Evolutionary conservation across 2,888 invertebrate species (phyloP), one percentile per base, ranked within the genome.

Genomic region (Amaurobius ferox): DNA sequence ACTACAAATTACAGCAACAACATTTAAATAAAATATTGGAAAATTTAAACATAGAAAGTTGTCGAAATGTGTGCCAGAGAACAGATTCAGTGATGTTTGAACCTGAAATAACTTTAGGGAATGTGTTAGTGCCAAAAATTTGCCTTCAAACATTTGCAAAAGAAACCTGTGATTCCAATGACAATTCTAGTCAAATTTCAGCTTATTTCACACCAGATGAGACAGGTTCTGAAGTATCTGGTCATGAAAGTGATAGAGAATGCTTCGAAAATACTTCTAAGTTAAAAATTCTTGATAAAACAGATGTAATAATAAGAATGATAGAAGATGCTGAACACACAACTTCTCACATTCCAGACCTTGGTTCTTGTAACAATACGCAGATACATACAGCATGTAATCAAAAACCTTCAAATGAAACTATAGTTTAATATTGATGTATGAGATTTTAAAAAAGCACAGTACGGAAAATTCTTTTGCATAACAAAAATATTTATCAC

Each of bases 1-100:
- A 97, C 11, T 98, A 97, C 93, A 98, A 98, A 92, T 96, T 97
- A 91, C 98, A 98, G 92, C 98, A 98, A 91, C 97, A 97, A 92
- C 96, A 97, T 13, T 92, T 98, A 73, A 96, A 97, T 92, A 98
- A 98, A 91, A 95, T 98, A 6, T 92, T 98, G 80, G 98, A 98
- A 91, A 97, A 97, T 91, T 93, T 98, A 90, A 96, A 95, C 90
- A 95, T 98, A 91, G 98, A 98, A 91, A 97, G 97, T 92, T 98
- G 98, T 91, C 95, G 97, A 44, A 96, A 95, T 89, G 95, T 94
- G 19, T 96, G 95, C 92, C 95, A 94, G 3, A 93, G 94, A 35
- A 94, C 95, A 89, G 96, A 96, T 91, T 95, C 95, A 16, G 62
- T 88, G 5, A 70, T 87, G 13, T 87, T 88, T 67, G 88, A 88